A percentile compares a stretch with the other conserved stretches of the same genome.
phyloP scores from a whole-genome alignment of 2,113 vertebrate genomes.

The zebrafish (Danio rerio) region DNA sequence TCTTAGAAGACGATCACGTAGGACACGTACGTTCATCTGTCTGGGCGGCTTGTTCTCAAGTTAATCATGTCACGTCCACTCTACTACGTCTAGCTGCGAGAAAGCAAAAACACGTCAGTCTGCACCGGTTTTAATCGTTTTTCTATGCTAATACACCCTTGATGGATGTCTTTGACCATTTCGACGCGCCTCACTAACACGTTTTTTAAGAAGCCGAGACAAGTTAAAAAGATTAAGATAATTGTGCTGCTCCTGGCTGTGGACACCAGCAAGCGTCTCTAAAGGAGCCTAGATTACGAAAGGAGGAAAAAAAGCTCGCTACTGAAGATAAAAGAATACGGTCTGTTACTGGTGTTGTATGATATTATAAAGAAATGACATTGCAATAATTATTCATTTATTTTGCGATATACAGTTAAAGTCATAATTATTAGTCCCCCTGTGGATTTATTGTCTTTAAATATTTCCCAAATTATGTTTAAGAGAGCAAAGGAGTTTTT shows the following conservation, averaged over 20 bases:
- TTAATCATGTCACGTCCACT: background rate
- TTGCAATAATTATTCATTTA: no score
- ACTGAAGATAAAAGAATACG: no score
- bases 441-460: no score
- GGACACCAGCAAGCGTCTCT: background rate
- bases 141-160: background rate
- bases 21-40: background rate
- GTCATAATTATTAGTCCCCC: no score
- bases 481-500: no score
- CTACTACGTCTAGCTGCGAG: background rate
- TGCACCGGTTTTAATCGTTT: conserved; percentile 11
- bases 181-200: background rate
- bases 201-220: background rate
- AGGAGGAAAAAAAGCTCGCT: background rate
- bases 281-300: conserved; percentile 1
- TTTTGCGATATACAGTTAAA: no score
- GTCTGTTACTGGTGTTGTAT: no score
- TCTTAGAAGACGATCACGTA: background rate
- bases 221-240: conserved; percentile 19
- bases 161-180: background rate
- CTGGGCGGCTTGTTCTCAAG: background rate
- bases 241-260: background rate
- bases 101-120: conserved; percentile 16
- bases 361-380: no score
- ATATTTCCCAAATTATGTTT: no score